Evolutionary conservation across 2,888 invertebrate species (phyloP), one percentile per base, ranked within the genome.

Genomic region (Nesidiocoris tenuis): DNA sequence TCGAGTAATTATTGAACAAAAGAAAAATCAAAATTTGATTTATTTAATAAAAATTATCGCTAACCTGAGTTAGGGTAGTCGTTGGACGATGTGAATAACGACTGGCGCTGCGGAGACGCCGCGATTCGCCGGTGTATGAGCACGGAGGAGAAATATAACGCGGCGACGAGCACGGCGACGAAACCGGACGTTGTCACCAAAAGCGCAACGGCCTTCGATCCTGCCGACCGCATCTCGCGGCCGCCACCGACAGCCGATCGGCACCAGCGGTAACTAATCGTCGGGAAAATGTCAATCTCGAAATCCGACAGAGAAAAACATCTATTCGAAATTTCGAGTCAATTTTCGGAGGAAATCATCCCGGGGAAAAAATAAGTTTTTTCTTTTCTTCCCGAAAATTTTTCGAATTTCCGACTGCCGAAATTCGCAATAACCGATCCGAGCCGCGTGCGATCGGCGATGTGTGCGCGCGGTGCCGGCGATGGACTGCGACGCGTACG

Each of bases 161-260:
- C 72, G 25, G 39, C 39, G 61, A 63, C 19, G 72, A 72, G 61
- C 61, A 72, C 72, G 61, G 72, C 61, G 39, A 72, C 54, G 63
- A 72, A 61, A 54, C 61, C 61, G 2, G 63, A 72, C 25, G 72
- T 72, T 61, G 72, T 63, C 63, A 61, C 61, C 39, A 59, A 24
- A 39, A 59, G 19, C 19, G 72, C 72, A 21, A 72, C 54, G 63
- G 63, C 72, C 61, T 63, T 72, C 61, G 72, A 61, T 54, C 72
- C 72, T 25, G 72, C 72, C 61, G 72, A 72, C 72, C 72, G 63
- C 72, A 72, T 72, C 72, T 19, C 18, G 24, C 21, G 54, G 7
- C 16, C 57, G 59, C 22, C 39, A 22, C 57, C 57, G 23, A 70
- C 70, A 56, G 70, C 70, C 18, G 57, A 70, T 39, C 5, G 39